Base-by-base conservation (phyloP, 2,888 invertebrate species). In the Lithophane semibrunnea region DNA sequence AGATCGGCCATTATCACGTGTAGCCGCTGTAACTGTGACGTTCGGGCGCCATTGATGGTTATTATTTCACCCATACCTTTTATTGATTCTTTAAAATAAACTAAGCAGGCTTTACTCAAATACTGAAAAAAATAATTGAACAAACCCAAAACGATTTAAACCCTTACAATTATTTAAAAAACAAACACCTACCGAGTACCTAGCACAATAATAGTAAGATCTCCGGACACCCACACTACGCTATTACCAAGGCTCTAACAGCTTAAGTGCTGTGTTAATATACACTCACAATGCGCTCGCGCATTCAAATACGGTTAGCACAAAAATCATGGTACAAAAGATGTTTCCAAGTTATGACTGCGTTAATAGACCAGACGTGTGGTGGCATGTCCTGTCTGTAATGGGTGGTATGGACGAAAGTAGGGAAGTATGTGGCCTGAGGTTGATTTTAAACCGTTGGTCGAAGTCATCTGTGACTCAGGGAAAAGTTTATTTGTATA, bases 231-330 rank as follows among this genome's bases (percentile, higher is more conserved):
- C 94, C 93, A 94, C 92, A 90, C 89, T 80, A 86, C 89, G 83
- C 89, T 85, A 88, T 89, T 88, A 88, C 89, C 79, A 81, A 91
- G 90, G 91, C 88, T 94, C 94, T 95, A 95, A 95, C 93, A 92
- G 89, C 88, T 94, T 94, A 94, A 95, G 94, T 94, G 95, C 93
- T 90, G 89, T 92, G 95, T 92, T 95, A 95, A 95, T 92, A 92
- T 87, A 83, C 77, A 80, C 83, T 82, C 91, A 92, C 92, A 93
- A 91, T 91, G 91, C 89, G 88, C 84, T 42, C 73, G 88, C 88
- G 90, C 92, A 92, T 91, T 91, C 90, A 89, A 88, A 87, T 89
- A 91, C 92, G 90, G 93, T 93, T 94, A 93, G 93, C 93, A 91
- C 91, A 91, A 88, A 88, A 88, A 88, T 91, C 83, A 83, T 88